Evolutionary conservation across 2,888 invertebrate species (phyloP).

Genomic region (Nymphalis urticae): DNA sequence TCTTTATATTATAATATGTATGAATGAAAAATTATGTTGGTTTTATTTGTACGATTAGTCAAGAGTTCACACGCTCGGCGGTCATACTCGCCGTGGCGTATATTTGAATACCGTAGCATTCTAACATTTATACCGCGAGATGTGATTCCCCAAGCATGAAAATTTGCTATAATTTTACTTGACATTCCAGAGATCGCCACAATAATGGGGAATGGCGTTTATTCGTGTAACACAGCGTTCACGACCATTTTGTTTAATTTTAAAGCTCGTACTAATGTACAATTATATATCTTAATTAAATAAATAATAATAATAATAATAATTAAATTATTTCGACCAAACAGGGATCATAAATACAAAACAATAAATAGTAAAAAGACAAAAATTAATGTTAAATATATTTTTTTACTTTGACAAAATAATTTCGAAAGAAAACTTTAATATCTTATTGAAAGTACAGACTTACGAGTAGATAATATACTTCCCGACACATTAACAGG

Average conservation of each 20-base stretch:
- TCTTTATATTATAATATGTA: too few relatives aligned
- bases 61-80: conserved; percentile 12
- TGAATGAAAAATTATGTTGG: too few relatives aligned
- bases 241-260: conserved; percentile 14
- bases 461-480: too few relatives aligned
- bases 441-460: too few relatives aligned
- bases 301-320: too few relatives aligned
- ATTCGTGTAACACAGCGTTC: conserved; percentile 8
- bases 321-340: too few relatives aligned
- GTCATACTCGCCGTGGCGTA: conserved; percentile 24
- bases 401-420: too few relatives aligned
- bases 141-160: conserved; percentile 39
- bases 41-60: not conserved
- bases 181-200: conserved; percentile 40
- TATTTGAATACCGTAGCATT: conserved; percentile 43
- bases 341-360: too few relatives aligned
- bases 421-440: too few relatives aligned
- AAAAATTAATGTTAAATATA: not conserved
- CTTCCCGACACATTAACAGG: too few relatives aligned
- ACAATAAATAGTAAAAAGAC: too few relatives aligned
- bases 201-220: conserved; percentile 22
- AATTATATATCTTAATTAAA: not conserved
- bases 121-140: conserved; percentile 40
- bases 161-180: conserved; percentile 44
- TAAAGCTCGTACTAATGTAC: conserved; percentile 4